Evolutionary conservation across 2,113 vertebrate genomes (phyloP), one percentile per base, ranked within the genome.

Genomic region (Psittacus erithacus): DNA sequence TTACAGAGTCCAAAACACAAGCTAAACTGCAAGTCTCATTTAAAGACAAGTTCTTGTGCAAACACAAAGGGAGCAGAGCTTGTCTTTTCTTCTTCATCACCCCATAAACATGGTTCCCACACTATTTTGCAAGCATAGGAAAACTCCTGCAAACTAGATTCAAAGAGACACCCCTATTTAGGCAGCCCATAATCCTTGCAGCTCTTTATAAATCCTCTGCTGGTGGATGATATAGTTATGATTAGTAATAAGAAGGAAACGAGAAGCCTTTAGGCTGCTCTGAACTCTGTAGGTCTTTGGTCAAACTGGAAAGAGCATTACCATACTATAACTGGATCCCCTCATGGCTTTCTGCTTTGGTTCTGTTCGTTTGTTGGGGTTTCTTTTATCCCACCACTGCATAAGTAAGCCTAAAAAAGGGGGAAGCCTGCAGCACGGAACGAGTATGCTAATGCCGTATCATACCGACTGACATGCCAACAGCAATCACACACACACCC

Each of bases 381-480:
- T 12, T 19, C 18, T 62, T 68, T 83, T 27, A n/a, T 17, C 38
- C 38, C 29, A 47, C 38, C 46, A 25, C 57, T 91, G 62, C 23
- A 29, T 39, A 62, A 73, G 38, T 22, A 62, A 76, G 38, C 19
- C 82, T 49, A 57, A 74, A 84, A 92, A 74, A 73, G 49, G n/a
- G 86, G 60, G 62, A 70, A 44, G 52, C n/a, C 65, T 41, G n/a
- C 57, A 82, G 81, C 83, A 73, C 0, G 0, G 74, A 88, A 57
- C 65, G 71, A 93, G 67, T 80, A 91, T 94, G 93, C 86, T 89
- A 94, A 95, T 84, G 59, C 77, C 74, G 7, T 86, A 83, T 89
- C 92, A 69, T 85, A 81, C 89, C 63, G 57, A 93, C 39, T 90
- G 84, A 77, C 81, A 73, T 86, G 95, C 90, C 91, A 96, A 18